Evolutionary conservation across 2,888 invertebrate species (phyloP).

Genomic region (Philhelius pedissequus): DNA sequence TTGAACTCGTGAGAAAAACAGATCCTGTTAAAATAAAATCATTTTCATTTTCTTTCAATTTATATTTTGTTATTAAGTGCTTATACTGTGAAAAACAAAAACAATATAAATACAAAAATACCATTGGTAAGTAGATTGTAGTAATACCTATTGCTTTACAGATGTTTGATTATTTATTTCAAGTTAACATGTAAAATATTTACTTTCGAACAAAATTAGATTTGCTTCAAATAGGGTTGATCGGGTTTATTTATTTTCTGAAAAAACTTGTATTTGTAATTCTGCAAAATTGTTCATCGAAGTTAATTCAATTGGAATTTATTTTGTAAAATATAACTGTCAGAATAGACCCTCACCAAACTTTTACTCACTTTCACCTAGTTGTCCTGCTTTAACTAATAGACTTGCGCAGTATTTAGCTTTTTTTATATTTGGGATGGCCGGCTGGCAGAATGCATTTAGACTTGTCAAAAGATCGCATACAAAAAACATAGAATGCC

Average conservation of each 20-base stretch:
- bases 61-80: constrained; percentile 55
- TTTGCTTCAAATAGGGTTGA: background rate
- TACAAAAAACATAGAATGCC: background rate
- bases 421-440: background rate
- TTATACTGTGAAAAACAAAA: background rate
- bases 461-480: background rate
- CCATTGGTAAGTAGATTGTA: background rate
- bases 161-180: background rate
- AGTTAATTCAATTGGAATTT: background rate
- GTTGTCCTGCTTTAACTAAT: background rate
- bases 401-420: background rate
- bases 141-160: too few species aligned
- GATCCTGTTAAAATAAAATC: background rate
- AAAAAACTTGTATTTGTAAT: background rate
- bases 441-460: background rate
- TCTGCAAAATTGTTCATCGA: background rate
- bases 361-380: background rate
- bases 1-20: background rate
- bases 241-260: background rate
- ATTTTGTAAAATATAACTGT: constrained; percentile 9
- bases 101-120: background rate
- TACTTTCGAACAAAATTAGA: background rate
- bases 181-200: background rate
- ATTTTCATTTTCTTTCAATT: background rate
- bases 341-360: background rate